Conservation (phyloP, 2,797 vertebrate species). For the Anomalospiza imberbis region DNA sequence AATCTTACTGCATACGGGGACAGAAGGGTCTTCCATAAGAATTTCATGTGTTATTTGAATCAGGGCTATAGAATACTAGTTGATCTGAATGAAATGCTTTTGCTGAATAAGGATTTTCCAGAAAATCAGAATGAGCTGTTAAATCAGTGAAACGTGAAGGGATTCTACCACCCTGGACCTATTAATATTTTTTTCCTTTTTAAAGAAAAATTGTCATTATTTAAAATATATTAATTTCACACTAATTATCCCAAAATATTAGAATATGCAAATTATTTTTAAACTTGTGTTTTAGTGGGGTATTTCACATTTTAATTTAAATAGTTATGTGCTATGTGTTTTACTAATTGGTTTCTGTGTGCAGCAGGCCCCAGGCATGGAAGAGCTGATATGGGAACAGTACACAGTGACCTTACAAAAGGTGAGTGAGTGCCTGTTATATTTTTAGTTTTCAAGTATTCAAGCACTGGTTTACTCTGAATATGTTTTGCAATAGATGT, state of each 20-base stretch:
- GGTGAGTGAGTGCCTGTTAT: constrained; percentile 78
- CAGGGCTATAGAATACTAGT: not conserved
- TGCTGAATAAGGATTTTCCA: not conserved
- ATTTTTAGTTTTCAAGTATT: not conserved
- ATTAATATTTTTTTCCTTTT: not conserved
- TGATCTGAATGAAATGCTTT: not conserved
- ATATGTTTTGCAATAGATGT: not conserved
- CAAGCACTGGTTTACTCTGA: not conserved
- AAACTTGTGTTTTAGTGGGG: not conserved
- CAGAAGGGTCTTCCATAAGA: not conserved
- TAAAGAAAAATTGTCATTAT: not conserved
- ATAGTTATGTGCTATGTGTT: not conserved
- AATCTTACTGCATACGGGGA: not conserved
- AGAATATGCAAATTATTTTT: not conserved
- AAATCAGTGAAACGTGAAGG: not conserved
- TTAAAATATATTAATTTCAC: not conserved
- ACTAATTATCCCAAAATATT: not conserved
- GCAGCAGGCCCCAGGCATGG: constrained; percentile 87
- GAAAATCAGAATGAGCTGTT: not conserved
- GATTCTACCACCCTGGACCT: not conserved
- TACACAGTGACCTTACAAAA: constrained; percentile 92
- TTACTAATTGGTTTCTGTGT: constrained; percentile 57
- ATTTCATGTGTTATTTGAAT: not conserved
- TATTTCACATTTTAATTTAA: not conserved
- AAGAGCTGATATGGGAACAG: constrained; percentile 94